phyloP scores from a whole-genome alignment of 2,113 vertebrate species.

The Bostrychus sinensis region DNA sequence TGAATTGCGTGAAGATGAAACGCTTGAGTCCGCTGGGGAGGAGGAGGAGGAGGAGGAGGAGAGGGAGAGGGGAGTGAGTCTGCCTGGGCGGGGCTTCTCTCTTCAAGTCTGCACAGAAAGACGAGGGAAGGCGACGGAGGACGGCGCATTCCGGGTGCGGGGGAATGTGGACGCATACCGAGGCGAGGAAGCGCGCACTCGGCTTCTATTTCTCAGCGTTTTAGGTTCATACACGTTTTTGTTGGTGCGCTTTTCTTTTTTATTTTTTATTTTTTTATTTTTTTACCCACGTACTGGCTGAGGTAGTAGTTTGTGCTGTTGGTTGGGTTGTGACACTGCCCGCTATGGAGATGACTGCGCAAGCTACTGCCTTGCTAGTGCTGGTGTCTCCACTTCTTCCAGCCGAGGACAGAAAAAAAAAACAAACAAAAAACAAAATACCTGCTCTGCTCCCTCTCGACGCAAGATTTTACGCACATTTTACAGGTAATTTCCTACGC shows the following conservation, averaged over 20 bases:
- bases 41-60: slow-evolving; percentile 9
- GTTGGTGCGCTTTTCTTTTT: not conserved
- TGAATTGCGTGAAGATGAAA: slow-evolving; percentile 33
- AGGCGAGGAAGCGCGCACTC: not conserved
- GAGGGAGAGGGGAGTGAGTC: slow-evolving; percentile 40
- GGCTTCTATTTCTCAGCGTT: not conserved
- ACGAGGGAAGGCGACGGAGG: slow-evolving; percentile 31
- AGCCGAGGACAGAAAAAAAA: slow-evolving; percentile 3
- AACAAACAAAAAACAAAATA: slow-evolving; percentile 3
- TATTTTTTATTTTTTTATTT: not conserved
- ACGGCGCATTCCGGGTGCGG: slow-evolving; percentile 23
- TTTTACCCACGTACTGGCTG: slow-evolving; percentile 90
- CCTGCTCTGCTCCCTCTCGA: not conserved
- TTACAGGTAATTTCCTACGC: slow-evolving; percentile 38
- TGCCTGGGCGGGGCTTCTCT: slow-evolving; percentile 79
- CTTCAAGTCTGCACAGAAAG: slow-evolving; percentile 63
- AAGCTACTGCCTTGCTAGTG: slow-evolving; percentile 99
- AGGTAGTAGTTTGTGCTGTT: slow-evolving; percentile 99
- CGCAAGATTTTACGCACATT: not conserved
- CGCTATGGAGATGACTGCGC: slow-evolving; percentile 99
- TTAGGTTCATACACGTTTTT: not conserved
- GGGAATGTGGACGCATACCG: slow-evolving; percentile 15
- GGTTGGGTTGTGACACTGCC: slow-evolving; percentile 98
- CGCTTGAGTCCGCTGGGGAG: slow-evolving; percentile 10
- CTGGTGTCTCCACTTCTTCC: slow-evolving; percentile 80